These are phyloP conservation scores for Entomobrya multifasciata DNA, from an alignment of 2,888 invertebrate species.

Conservation along the genomic window DNA sequence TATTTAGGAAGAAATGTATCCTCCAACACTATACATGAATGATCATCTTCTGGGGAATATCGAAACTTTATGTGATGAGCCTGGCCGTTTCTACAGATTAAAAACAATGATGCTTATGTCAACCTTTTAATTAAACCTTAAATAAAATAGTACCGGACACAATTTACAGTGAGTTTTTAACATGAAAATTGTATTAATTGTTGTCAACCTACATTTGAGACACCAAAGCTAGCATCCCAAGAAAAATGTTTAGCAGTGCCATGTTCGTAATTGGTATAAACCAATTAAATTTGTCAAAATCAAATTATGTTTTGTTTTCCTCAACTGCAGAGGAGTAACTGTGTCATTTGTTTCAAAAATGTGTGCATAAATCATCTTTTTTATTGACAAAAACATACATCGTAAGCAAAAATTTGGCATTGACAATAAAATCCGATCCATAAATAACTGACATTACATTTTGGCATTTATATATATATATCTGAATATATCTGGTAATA, in stretches of 20 bases:
- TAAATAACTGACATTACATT: too few species aligned
- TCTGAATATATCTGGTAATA: too few species aligned
- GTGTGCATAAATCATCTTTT: too few species aligned
- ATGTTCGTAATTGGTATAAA: not conserved
- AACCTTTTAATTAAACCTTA: too few species aligned
- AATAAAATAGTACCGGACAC: too few species aligned
- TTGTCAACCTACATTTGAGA: constrained; percentile 41
- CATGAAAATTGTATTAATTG: too few species aligned
- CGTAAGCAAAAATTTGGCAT: not conserved
- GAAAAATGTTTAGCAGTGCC: not conserved
- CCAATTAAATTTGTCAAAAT: too few species aligned
- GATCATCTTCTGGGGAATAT: constrained; percentile 42
- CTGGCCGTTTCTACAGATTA: constrained; percentile 63
- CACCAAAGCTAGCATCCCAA: constrained; percentile 32
- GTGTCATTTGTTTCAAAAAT: not conserved
- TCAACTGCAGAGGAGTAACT: not conserved
- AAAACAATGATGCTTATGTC: too few species aligned
- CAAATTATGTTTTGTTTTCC: not conserved
- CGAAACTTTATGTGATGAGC: constrained; percentile 67
- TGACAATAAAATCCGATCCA: not conserved
- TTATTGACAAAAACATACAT: not conserved
- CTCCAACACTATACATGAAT: constrained; percentile 63
- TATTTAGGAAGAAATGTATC: constrained; percentile 63
- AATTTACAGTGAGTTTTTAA: too few species aligned
- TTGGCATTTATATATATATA: too few species aligned